These are phyloP conservation scores for Trichosurus vulpecula DNA, from an alignment of 2,797 vertebrate genomes.

Conservation along the genomic window DNA sequence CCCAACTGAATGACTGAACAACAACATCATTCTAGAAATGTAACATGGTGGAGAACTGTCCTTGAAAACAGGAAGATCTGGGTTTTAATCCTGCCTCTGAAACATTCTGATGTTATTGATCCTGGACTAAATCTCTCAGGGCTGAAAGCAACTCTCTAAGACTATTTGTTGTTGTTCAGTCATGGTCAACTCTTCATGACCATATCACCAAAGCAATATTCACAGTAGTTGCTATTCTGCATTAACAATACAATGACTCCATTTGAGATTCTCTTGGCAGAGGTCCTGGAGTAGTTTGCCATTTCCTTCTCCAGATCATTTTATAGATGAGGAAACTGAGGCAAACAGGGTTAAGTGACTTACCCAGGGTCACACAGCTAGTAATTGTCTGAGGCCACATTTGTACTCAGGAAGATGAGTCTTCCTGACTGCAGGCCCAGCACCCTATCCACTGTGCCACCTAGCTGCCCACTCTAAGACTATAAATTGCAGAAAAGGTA, in stretches of 20 bases:
- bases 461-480: neutral
- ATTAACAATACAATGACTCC: too few species aligned
- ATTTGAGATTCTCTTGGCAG: neutral
- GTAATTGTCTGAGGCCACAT: neutral
- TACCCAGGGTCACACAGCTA: neutral
- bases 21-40: neutral
- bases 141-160: neutral
- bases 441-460: neutral
- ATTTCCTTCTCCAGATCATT: neutral
- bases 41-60: neutral
- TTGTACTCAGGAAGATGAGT: neutral
- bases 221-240: too few species aligned
- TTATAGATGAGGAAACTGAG: neutral
- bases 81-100: neutral
- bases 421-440: neutral
- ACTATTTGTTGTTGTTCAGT: neutral
- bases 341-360: neutral
- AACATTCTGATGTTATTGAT: neutral
- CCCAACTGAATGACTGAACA: neutral
- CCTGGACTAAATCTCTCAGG: neutral
- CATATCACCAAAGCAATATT: too few species aligned
- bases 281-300: neutral
- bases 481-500: neutral
- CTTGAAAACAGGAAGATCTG: neutral
- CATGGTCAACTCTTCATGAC: neutral